Percentiles rank a stretch among this genome's conserved stretches.
phyloP scores from a whole-genome alignment of 2,113 vertebrate genomes.

The Megaceryle maxima region DNA sequence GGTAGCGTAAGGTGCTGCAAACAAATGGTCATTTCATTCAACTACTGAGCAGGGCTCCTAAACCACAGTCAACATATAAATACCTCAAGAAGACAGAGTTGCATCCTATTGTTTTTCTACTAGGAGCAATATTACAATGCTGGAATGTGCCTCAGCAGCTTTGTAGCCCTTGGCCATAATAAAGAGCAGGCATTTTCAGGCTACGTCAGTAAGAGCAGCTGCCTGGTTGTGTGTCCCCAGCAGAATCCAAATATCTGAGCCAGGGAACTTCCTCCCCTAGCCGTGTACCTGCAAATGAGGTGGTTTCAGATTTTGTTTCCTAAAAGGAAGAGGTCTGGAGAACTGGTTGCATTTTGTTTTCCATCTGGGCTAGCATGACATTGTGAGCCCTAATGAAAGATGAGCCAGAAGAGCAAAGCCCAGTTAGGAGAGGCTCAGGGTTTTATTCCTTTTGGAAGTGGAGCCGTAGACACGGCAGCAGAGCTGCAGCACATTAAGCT shows the following conservation, averaged over 20 bases:
- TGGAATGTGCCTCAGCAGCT: background rate
- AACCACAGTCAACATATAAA: constrained; percentile 21
- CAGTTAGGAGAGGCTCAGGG: background rate
- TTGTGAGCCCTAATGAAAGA: background rate
- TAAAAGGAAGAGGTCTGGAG: background rate
- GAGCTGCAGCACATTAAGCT: background rate
- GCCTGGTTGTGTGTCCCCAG: background rate
- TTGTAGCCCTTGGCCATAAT: background rate
- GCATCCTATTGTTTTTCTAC: background rate
- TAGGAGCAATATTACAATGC: background rate
- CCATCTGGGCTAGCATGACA: background rate
- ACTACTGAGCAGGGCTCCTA: background rate
- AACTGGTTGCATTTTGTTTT: background rate
- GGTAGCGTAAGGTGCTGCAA: background rate
- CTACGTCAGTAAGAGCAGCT: background rate
- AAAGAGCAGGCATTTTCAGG: background rate
- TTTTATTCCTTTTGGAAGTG: background rate
- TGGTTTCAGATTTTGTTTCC: background rate
- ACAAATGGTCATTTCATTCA: constrained; percentile 21
- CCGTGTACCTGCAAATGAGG: background rate
- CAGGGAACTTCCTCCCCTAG: background rate
- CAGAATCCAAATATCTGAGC: background rate
- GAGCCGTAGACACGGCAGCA: background rate
- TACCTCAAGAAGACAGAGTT: background rate
- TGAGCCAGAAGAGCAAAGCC: background rate